phyloP scores from a whole-genome alignment of 2,113 vertebrate species.

The Dicentrarchus labrax region DNA sequence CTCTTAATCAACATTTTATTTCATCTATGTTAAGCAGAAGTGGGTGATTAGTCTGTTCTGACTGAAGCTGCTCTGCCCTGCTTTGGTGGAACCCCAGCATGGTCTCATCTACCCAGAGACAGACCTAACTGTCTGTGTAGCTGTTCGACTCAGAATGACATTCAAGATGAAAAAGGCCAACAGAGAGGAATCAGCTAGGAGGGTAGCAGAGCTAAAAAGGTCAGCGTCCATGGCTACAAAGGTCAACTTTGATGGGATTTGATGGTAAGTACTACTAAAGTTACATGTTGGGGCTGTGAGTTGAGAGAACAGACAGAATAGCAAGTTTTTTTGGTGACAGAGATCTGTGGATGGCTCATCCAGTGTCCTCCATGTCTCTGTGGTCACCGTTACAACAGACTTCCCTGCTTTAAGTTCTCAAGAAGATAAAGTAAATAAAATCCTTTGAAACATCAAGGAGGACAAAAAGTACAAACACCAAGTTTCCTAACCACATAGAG shows the following conservation, averaged over 20 bases:
- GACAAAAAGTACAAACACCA: slow-evolving; percentile 85
- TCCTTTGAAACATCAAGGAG: slow-evolving; percentile 77
- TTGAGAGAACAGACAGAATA: slow-evolving; percentile 45
- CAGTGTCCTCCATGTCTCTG: slow-evolving; percentile 41
- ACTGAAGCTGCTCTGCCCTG: slow-evolving; percentile 17
- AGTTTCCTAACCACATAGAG: slow-evolving; percentile 82
- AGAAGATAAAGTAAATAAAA: slow-evolving; percentile 61
- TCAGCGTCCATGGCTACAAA: slow-evolving; percentile 51
- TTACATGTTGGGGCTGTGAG: slow-evolving; percentile 14
- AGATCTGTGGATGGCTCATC: slow-evolving; percentile 46
- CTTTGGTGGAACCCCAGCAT: slow-evolving; percentile 19
- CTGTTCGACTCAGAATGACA: slow-evolving; percentile 34
- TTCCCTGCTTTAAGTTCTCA: slow-evolving; percentile 68
- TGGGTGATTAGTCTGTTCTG: slow-evolving; percentile 15
- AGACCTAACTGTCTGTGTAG: slow-evolving; percentile 19
- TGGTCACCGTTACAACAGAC: slow-evolving; percentile 57
- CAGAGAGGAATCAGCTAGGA: slow-evolving; percentile 23
- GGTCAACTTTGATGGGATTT: slow-evolving; percentile 52
- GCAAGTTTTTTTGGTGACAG: slow-evolving; percentile 47
- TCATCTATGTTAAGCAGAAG: slow-evolving; percentile 17
- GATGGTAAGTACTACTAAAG: slow-evolving; percentile 33
- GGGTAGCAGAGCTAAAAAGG: slow-evolving; percentile 52
- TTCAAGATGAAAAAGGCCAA: slow-evolving; percentile 56
- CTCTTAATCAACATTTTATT: slow-evolving; percentile 48
- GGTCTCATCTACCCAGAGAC: slow-evolving; percentile 28